These are phyloP conservation scores for Drosophila antonietae DNA, from an alignment of 2,888 invertebrate genomes.

Conservation along the genomic window DNA sequence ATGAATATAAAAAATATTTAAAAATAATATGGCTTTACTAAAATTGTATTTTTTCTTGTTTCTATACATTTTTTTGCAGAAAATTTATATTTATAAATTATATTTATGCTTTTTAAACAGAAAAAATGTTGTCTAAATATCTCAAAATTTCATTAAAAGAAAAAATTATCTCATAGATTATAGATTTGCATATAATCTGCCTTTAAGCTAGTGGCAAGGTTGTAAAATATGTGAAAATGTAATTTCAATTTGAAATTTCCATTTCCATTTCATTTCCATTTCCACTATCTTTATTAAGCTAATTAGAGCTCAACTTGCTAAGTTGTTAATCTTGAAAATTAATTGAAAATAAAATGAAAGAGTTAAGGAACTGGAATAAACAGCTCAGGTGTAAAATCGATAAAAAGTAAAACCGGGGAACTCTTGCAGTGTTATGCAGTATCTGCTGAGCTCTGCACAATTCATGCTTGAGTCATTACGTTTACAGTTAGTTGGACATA, in stretches of 20 bases:
- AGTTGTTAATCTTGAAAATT: background rate
- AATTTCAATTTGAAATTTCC: background rate
- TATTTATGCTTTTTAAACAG: no score
- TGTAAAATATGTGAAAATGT: background rate
- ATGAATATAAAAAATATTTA: no score
- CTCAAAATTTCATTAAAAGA: no score
- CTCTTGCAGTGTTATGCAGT: background rate
- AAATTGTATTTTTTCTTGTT: no score
- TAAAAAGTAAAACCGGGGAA: background rate
- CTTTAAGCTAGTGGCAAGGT: background rate
- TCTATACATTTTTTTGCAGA: no score
- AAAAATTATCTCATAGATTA: background rate
- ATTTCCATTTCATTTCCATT: background rate
- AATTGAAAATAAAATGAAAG: background rate
- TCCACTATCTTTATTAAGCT: background rate
- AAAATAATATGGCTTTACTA: no score
- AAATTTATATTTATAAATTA: no score
- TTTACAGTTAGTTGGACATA: slow-evolving; percentile 13
- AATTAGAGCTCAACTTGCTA: background rate
- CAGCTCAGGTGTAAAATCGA: background rate
- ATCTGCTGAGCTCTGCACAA: background rate
- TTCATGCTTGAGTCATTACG: background rate
- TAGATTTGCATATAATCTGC: background rate
- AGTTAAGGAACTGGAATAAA: no score
- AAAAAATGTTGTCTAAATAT: no score